phyloP scores from a whole-genome alignment of 2,888 invertebrate genomes.

The Volucella zonaria region DNA sequence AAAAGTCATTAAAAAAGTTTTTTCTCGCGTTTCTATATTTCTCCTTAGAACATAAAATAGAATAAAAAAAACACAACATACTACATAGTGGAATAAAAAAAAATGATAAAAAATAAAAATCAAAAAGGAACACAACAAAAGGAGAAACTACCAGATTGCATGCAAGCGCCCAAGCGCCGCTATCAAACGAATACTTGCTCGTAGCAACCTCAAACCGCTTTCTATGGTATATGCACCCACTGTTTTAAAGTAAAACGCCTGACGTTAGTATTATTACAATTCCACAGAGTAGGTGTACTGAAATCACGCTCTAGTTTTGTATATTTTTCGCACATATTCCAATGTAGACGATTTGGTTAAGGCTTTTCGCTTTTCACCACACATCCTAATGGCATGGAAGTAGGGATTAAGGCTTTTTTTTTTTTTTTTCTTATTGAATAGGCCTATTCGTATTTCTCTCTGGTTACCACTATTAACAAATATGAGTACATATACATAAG shows the following conservation, averaged over 20 bases:
- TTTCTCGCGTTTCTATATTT: constrained; percentile 8
- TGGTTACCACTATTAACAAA: constrained; percentile 36
- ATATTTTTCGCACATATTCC: constrained; percentile 62
- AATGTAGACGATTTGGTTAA: constrained; percentile 50
- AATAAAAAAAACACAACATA: constrained; percentile 2
- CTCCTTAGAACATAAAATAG: constrained; percentile 31
- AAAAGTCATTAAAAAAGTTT: constrained; percentile 30
- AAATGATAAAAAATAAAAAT: constrained; percentile 32
- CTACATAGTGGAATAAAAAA: constrained; percentile 28
- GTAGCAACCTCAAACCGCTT: constrained; percentile 19
- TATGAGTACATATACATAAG: constrained; percentile 24
- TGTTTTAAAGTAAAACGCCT: constrained; percentile 31
- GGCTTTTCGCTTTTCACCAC: constrained; percentile 73
- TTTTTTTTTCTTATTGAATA: background rate
- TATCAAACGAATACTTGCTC: constrained; percentile 9
- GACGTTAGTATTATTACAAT: constrained; percentile 63
- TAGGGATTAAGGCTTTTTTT: constrained; percentile 48
- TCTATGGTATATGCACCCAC: constrained; percentile 28
- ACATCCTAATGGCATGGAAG: constrained; percentile 62
- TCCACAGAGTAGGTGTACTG: constrained; percentile 63
- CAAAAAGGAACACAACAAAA: constrained; percentile 8
- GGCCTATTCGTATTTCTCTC: constrained; percentile 41
- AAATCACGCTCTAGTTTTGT: constrained; percentile 37
- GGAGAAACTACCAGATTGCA: constrained; percentile 32
- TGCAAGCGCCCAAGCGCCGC: constrained; percentile 36